phyloP scores from a whole-genome alignment of 2,888 invertebrate species.

The Aromia moschata region DNA sequence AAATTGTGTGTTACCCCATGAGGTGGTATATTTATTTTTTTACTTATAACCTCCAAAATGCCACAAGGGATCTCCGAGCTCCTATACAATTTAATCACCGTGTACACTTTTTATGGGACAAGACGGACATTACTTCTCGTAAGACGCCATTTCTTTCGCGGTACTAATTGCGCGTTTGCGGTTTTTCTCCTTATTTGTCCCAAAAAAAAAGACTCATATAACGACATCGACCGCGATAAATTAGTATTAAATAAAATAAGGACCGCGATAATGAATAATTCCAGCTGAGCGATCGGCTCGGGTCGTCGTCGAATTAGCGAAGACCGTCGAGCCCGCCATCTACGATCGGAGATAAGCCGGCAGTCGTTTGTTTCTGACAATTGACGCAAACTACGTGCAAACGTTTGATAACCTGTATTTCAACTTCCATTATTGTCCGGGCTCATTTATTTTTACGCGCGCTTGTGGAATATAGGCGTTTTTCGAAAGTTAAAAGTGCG shows the following conservation, averaged over 20 bases:
- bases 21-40: too few species aligned
- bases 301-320: conserved; percentile 40
- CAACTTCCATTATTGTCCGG: conserved; percentile 59
- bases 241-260: conserved; percentile 34
- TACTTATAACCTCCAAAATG: too few species aligned
- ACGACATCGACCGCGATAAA: conserved; percentile 34
- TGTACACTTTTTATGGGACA: too few species aligned
- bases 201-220: conserved; percentile 10
- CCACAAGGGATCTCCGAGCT: too few species aligned
- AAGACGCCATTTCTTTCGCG: too few species aligned
- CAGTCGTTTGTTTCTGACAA: conserved; percentile 59
- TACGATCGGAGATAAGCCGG: conserved; percentile 56
- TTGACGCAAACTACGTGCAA: conserved; percentile 61
- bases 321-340: conserved; percentile 49
- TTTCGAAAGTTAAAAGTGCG: conserved; percentile 44
- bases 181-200: conserved; percentile 29
- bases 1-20: too few species aligned
- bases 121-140: too few species aligned
- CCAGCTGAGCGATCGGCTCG: conserved; percentile 23
- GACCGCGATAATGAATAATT: conserved; percentile 37
- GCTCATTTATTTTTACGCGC: conserved; percentile 48
- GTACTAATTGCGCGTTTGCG: conserved; percentile 6
- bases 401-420: conserved; percentile 61
- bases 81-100: too few species aligned
- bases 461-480: conserved; percentile 44